A percentile compares a stretch with the other conserved stretches of the same genome.
These are phyloP conservation scores for Champsocephalus esox DNA, from an alignment of 2,797 vertebrate genomes.

Conservation along the genomic window DNA sequence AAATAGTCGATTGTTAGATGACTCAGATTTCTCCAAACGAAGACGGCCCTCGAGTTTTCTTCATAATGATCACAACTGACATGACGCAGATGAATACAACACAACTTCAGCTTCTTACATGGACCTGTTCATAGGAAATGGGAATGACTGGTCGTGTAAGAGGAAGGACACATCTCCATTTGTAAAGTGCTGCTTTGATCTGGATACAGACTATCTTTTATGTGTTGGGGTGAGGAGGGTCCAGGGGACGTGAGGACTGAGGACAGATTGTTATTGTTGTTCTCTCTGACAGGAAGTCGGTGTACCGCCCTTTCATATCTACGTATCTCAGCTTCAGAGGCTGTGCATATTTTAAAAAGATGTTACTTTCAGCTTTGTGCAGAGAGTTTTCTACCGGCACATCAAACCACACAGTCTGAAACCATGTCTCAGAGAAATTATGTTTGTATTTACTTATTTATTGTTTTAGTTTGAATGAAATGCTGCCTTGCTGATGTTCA, in stretches of 20 bases:
- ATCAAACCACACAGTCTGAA: too few species aligned
- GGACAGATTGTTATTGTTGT: neutral
- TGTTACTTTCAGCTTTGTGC: neutral
- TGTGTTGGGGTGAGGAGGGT: neutral
- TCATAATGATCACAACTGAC: neutral
- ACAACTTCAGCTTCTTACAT: neutral
- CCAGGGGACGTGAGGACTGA: neutral
- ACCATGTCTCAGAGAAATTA: too few species aligned
- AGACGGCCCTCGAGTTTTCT: neutral
- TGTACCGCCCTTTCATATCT: neutral
- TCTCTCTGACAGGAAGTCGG: neutral
- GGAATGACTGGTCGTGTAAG: neutral
- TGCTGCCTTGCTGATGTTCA: too few species aligned
- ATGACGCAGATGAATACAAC: neutral
- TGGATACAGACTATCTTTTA: conserved; percentile 1
- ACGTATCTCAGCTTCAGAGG: neutral
- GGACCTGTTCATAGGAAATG: neutral
- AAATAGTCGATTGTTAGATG: too few species aligned
- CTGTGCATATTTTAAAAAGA: neutral
- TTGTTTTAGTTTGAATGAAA: too few species aligned
- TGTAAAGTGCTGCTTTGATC: neutral
- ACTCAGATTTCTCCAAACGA: too few species aligned
- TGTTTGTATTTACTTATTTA: too few species aligned
- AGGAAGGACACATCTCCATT: neutral
- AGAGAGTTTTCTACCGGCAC: too few species aligned